These are phyloP conservation scores for Bradypodion pumilum DNA, from an alignment of 2,797 vertebrate genomes.

Conservation along the genomic window DNA sequence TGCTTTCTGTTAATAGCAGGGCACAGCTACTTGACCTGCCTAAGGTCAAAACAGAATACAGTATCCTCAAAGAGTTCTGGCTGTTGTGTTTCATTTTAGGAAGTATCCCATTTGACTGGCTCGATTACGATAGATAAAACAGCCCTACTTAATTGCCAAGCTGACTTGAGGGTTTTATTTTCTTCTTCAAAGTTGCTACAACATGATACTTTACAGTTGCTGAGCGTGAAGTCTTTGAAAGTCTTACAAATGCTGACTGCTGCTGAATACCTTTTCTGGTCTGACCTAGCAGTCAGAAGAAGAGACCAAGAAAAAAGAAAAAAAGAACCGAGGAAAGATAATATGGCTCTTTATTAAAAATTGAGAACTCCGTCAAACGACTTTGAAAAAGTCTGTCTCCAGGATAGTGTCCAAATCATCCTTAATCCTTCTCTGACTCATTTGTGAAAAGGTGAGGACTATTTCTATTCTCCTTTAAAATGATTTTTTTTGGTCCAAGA, in stretches of 20 bases:
- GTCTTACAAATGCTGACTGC: neutral
- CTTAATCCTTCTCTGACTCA: neutral
- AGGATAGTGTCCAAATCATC: neutral
- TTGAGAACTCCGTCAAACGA: neutral
- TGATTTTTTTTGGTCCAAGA: neutral
- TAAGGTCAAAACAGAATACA: neutral
- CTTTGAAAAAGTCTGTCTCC: neutral
- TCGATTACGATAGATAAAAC: neutral
- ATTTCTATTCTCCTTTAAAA: neutral
- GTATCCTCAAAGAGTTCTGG: neutral
- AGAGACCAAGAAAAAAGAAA: neutral
- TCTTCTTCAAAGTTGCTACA: neutral
- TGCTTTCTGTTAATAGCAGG: neutral
- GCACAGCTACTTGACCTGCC: neutral
- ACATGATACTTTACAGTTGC: neutral
- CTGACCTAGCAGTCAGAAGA: neutral
- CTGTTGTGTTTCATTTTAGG: neutral
- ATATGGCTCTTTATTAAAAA: constrained; percentile 6
- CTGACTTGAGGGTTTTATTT: neutral
- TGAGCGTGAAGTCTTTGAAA: constrained; percentile 6
- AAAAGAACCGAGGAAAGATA: neutral
- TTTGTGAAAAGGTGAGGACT: neutral
- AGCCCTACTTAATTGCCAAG: neutral
- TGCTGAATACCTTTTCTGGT: neutral
- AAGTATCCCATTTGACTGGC: neutral